Percentiles rank a stretch among this genome's conserved stretches.
Conservation (phyloP, 2,113 vertebrate genomes). For the Phycodurus eques region DNA sequence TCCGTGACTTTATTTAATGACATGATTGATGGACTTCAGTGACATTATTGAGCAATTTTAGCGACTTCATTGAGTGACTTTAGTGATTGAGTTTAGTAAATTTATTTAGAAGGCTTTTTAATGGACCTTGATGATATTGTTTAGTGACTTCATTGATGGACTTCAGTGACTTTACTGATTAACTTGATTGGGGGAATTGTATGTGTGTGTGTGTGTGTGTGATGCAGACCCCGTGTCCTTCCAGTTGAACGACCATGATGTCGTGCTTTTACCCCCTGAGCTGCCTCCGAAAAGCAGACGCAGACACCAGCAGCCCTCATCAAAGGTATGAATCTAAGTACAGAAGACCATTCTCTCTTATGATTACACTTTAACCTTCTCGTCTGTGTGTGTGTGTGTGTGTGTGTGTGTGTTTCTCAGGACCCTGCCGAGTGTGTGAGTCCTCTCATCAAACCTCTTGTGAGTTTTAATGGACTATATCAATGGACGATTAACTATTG, state of each 20-base stretch:
- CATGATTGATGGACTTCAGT: too few species aligned
- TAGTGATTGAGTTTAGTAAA: neutral
- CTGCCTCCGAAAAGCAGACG: conserved; percentile 82
- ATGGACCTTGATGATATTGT: too few species aligned
- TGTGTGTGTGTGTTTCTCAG: conserved; percentile 33
- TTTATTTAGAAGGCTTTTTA: neutral
- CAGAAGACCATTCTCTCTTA: neutral
- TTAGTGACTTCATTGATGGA: neutral
- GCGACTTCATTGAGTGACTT: neutral
- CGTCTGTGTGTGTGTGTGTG: neutral
- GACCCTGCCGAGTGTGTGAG: conserved; percentile 48
- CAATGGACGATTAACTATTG: neutral
- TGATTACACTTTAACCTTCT: neutral
- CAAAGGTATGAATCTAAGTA: conserved; percentile 36
- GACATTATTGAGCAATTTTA: too few species aligned
- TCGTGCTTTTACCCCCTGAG: conserved; percentile 67
- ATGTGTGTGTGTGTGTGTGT: conserved; percentile 9
- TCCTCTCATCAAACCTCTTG: conserved; percentile 59
- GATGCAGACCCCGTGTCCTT: conserved; percentile 74
- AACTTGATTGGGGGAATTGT: neutral
- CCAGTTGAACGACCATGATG: conserved; percentile 21
- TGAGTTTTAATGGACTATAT: conserved; percentile 43
- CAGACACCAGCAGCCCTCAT: conserved; percentile 33
- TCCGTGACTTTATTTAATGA: too few species aligned
- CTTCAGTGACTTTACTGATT: neutral